A percentile compares a stretch with the other conserved stretches of the same genome.
These are phyloP conservation scores for Cetonia aurata DNA, from an alignment of 2,888 invertebrate genomes.

Conservation along the genomic window DNA sequence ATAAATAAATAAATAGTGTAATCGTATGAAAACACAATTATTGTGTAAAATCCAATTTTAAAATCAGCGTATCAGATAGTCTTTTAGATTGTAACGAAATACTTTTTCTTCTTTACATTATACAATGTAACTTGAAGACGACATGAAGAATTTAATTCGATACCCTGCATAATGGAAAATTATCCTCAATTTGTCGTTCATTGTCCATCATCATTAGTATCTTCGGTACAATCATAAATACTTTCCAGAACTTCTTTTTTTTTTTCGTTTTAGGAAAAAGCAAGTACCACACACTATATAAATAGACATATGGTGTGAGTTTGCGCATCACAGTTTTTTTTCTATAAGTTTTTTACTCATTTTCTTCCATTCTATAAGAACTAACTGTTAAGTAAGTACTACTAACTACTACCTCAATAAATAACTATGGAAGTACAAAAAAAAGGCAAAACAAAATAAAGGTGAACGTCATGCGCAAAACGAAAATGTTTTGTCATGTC, in stretches of 20 bases:
- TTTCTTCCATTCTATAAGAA: conserved; percentile 1
- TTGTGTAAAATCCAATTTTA: conserved; percentile 7
- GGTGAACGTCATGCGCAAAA: conserved; percentile 4
- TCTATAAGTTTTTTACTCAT: conserved; percentile 4
- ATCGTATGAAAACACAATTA: conserved; percentile 25
- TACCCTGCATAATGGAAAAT: neutral
- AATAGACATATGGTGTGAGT: conserved; percentile 29
- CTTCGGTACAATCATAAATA: conserved; percentile 28
- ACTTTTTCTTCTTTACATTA: neutral
- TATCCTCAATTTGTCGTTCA: neutral
- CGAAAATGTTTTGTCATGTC: conserved; percentile 4
- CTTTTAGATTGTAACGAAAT: conserved; percentile 20
- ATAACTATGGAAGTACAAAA: conserved; percentile 31
- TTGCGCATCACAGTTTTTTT: conserved; percentile 36
- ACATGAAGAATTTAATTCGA: no score
- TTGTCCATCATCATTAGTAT: neutral
- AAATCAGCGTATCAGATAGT: conserved; percentile 11
- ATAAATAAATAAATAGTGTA: conserved; percentile 44
- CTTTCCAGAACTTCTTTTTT: conserved; percentile 13
- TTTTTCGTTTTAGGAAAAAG: conserved; percentile 25
- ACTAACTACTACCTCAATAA: conserved; percentile 8
- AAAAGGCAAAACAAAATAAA: neutral
- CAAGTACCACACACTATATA: conserved; percentile 34
- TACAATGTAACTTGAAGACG: no score
- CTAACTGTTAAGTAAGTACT: conserved; percentile 24